phyloP scores from a whole-genome alignment of 2,113 vertebrate genomes.

The Carollia perspicillata region DNA sequence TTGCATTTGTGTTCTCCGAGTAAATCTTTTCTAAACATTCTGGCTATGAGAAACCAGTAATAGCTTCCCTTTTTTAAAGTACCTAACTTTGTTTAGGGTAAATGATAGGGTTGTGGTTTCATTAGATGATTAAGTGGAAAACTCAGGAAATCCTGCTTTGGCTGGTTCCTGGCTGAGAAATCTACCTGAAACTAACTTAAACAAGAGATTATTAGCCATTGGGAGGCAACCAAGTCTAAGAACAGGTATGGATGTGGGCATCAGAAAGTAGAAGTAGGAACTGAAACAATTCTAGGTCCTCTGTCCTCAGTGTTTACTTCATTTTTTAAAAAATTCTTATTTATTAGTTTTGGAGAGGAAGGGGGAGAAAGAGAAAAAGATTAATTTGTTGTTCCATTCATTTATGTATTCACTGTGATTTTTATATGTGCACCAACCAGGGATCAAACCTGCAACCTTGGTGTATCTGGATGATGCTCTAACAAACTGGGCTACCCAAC shows the following conservation, averaged over 20 bases:
- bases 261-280: background rate
- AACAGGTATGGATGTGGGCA: background rate
- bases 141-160: background rate
- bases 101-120: background rate
- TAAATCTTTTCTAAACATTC: background rate
- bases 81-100: background rate
- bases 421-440: too few relatives aligned
- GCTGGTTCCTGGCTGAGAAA: background rate
- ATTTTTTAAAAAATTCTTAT: background rate
- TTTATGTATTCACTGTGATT: too few relatives aligned
- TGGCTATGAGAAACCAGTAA: background rate
- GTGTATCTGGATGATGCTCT: too few relatives aligned
- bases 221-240: background rate
- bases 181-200: background rate
- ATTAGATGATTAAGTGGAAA: background rate
- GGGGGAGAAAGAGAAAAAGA: too few relatives aligned
- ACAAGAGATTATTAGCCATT: background rate
- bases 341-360: too few relatives aligned
- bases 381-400: too few relatives aligned
- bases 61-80: background rate
- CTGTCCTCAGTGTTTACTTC: background rate
- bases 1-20: background rate
- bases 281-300: background rate
- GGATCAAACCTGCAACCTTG: too few relatives aligned
- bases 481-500: too few relatives aligned